These are phyloP conservation scores for Lanius collurio DNA, from an alignment of 2,113 vertebrate species.

Conservation along the genomic window DNA sequence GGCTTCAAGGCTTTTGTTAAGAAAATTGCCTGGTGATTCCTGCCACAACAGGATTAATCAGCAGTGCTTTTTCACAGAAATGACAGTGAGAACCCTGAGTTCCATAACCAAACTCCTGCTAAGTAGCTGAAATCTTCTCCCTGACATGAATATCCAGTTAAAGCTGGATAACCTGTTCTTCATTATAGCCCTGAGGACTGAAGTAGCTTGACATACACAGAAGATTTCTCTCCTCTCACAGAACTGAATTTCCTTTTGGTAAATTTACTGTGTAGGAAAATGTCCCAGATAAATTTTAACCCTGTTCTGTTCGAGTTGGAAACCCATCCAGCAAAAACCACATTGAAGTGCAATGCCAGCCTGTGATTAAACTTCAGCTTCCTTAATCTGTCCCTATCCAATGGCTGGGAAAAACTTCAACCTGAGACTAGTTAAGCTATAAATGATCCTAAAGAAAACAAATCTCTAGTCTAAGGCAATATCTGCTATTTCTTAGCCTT, in stretches of 20 bases:
- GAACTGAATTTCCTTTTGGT: background rate
- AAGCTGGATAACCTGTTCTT: background rate
- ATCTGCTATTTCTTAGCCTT: background rate
- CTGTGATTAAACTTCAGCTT: background rate
- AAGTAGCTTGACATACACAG: background rate
- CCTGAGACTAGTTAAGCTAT: background rate
- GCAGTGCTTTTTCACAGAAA: background rate
- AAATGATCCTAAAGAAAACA: background rate
- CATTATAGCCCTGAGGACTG: background rate
- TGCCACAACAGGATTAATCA: background rate
- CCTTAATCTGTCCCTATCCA: background rate
- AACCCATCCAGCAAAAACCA: background rate
- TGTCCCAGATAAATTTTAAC: background rate
- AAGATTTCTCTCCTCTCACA: background rate
- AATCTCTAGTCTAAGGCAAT: background rate
- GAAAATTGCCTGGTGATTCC: background rate
- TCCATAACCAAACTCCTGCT: background rate
- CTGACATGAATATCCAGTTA: background rate
- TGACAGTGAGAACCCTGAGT: background rate
- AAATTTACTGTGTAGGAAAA: background rate
- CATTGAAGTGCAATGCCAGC: background rate
- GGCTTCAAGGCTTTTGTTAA: background rate
- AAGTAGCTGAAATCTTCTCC: background rate
- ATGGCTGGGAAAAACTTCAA: background rate
- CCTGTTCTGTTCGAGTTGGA: fast-evolving